These are phyloP conservation scores for Drosophila ambigua DNA, from an alignment of 1,140 invertebrate genomes.

Conservation along the genomic window DNA sequence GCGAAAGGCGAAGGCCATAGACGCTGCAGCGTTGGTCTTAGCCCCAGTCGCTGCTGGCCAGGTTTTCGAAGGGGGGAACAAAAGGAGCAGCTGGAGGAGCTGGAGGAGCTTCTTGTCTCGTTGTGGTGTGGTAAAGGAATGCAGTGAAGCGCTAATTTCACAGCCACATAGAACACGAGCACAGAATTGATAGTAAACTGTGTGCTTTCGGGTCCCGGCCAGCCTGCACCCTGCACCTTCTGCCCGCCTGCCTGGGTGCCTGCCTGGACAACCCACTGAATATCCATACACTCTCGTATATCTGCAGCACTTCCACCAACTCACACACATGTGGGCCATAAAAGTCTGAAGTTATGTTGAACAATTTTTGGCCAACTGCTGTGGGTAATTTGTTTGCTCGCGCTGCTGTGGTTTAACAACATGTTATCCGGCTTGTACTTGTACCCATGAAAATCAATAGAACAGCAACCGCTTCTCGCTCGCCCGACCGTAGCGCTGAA, in stretches of 20 bases:
- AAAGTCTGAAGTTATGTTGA: constrained; percentile 79
- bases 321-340: constrained; percentile 74
- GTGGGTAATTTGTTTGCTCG: constrained; percentile 67
- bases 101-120: not conserved
- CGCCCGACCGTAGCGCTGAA: constrained; percentile 27
- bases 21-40: too few relatives aligned
- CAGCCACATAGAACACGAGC: constrained; percentile 33
- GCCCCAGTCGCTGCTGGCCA: constrained; percentile 25
- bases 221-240: too few relatives aligned
- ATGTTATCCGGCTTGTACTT: constrained; percentile 40
- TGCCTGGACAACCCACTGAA: constrained; percentile 3
- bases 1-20: not conserved
- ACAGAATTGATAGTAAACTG: constrained; percentile 72
- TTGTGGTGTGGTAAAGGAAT: not conserved
- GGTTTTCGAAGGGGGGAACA: constrained; percentile 3
- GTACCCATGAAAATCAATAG: constrained; percentile 57
- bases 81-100: not conserved
- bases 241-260: too few relatives aligned
- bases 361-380: constrained; percentile 71
- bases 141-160: constrained; percentile 66
- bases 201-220: not conserved
- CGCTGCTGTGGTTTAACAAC: constrained; percentile 52
- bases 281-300: constrained; percentile 27
- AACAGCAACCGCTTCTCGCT: constrained; percentile 19
- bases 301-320: constrained; percentile 14